Evolutionary conservation across 2,113 vertebrate species (phyloP).

Genomic region (Toxotes jaculatrix): DNA sequence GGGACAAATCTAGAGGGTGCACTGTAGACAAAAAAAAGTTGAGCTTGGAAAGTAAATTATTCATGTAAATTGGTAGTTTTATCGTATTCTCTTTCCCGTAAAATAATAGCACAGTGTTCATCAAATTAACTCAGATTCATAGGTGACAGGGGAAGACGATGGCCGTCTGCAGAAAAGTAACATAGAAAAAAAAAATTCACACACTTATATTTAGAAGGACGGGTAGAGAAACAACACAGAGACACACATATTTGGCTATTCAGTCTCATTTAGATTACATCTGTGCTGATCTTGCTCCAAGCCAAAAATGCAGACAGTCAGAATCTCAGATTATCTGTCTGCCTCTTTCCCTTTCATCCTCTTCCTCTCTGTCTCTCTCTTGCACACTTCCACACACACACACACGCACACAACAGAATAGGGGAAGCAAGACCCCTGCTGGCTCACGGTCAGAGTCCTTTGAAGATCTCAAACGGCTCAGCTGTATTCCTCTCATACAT

Average conservation of each 20-base stretch:
- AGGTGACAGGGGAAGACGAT: conserved; percentile 7
- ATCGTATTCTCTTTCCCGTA: neutral
- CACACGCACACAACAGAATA: conserved; percentile 20
- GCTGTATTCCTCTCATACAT: conserved; percentile 19
- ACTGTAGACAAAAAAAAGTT: neutral
- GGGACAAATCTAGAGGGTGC: conserved; percentile 2
- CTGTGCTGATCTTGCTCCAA: conserved; percentile 31
- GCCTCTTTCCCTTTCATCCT: conserved; percentile 47
- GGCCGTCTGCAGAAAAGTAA: neutral
- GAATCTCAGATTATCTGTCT: conserved; percentile 48
- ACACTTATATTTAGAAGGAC: neutral
- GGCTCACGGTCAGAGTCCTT: conserved; percentile 43
- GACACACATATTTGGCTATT: conserved; percentile 15
- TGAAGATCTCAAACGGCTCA: conserved; percentile 43
- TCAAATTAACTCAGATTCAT: conserved; percentile 35
- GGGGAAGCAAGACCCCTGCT: conserved; percentile 25
- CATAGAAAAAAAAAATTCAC: neutral
- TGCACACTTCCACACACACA: conserved; percentile 15
- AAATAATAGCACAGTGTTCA: conserved; percentile 20
- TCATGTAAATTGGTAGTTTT: conserved; percentile 38
- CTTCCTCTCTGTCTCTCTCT: conserved; percentile 2
- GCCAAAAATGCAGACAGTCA: conserved; percentile 44
- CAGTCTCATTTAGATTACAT: conserved; percentile 31
- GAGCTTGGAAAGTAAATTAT: conserved; percentile 41
- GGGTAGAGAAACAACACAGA: conserved; percentile 3